Percentiles rank a stretch among this genome's conserved stretches.
Evolutionary conservation across 2,113 vertebrate genomes (phyloP).

Genomic region (Electrona antarctica): DNA sequence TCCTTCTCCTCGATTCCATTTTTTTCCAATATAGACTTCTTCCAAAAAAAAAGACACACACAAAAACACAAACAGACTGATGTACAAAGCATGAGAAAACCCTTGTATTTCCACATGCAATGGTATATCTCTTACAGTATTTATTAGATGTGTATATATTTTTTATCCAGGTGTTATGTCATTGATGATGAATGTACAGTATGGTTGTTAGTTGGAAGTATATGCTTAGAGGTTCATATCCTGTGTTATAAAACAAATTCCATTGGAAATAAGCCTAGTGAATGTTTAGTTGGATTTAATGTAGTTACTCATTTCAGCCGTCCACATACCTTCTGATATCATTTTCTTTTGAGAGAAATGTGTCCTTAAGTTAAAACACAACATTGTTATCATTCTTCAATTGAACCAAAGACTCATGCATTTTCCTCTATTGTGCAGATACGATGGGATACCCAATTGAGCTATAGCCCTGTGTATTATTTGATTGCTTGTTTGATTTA

Average conservation of each 20-base stretch:
- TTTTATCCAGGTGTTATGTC: conserved; percentile 47
- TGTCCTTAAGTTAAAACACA: conserved; percentile 9
- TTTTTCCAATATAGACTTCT: conserved; percentile 47
- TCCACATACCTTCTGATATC: not conserved
- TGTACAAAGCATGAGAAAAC: conserved; percentile 66
- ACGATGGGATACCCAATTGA: conserved; percentile 37
- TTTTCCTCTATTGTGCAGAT: conserved; percentile 13
- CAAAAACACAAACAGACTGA: conserved; percentile 42
- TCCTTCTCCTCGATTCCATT: not conserved
- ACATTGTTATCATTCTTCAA: conserved; percentile 47
- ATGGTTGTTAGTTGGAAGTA: conserved; percentile 51
- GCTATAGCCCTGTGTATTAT: not conserved
- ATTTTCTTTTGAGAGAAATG: not conserved
- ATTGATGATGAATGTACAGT: conserved; percentile 60
- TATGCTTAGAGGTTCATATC: not conserved
- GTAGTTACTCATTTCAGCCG: conserved; percentile 22
- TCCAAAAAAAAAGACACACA: conserved; percentile 40
- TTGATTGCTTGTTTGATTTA: conserved; percentile 18
- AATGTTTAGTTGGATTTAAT: conserved; percentile 15
- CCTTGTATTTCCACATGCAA: conserved; percentile 40
- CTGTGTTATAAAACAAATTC: conserved; percentile 11
- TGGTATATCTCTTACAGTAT: conserved; percentile 53
- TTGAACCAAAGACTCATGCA: conserved; percentile 74
- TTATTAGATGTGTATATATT: conserved; percentile 76
- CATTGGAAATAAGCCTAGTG: conserved; percentile 17